Percentiles rank a stretch among this genome's conserved stretches.
Conservation (phyloP, 2,888 invertebrate species). For the Lampropteryx suffumata region DNA sequence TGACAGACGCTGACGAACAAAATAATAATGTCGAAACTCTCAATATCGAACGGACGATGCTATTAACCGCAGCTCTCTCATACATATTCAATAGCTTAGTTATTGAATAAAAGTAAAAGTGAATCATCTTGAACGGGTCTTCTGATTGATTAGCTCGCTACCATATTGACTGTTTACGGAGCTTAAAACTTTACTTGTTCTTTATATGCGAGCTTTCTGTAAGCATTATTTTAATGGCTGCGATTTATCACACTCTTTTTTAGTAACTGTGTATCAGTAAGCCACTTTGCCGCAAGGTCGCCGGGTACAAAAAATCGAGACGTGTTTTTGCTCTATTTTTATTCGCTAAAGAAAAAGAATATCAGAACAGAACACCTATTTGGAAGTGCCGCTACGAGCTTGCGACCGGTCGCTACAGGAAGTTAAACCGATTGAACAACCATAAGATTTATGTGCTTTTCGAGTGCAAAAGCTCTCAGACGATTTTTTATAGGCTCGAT, state of each 20-base stretch:
- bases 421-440: slow-evolving; percentile 73
- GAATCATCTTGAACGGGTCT: slow-evolving; percentile 56
- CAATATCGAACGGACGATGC: slow-evolving; percentile 58
- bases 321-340: slow-evolving; percentile 78
- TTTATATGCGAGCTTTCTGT: slow-evolving; percentile 33
- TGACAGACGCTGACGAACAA: slow-evolving; percentile 53
- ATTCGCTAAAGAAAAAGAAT: slow-evolving; percentile 70
- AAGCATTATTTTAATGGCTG: slow-evolving; percentile 56
- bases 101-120: slow-evolving; percentile 79
- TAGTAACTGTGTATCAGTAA: slow-evolving; percentile 75
- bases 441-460: slow-evolving; percentile 77
- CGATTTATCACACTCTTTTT: slow-evolving; percentile 73
- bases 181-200: slow-evolving; percentile 48
- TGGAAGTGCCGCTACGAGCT: slow-evolving; percentile 65
- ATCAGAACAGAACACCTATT: slow-evolving; percentile 72
- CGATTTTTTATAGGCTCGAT: slow-evolving; percentile 31
- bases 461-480: slow-evolving; percentile 51
- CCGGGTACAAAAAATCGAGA: slow-evolving; percentile 67
- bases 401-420: slow-evolving; percentile 75
- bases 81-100: slow-evolving; percentile 67
- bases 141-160: slow-evolving; percentile 58
- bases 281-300: slow-evolving; percentile 76
- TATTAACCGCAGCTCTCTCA: slow-evolving; percentile 58
- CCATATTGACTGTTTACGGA: slow-evolving; percentile 53
- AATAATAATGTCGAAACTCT: slow-evolving; percentile 60